Percentiles rank a stretch among this genome's conserved stretches.
phyloP scores from a whole-genome alignment of 2,797 vertebrate species.

The Micrastur ruficollis region DNA sequence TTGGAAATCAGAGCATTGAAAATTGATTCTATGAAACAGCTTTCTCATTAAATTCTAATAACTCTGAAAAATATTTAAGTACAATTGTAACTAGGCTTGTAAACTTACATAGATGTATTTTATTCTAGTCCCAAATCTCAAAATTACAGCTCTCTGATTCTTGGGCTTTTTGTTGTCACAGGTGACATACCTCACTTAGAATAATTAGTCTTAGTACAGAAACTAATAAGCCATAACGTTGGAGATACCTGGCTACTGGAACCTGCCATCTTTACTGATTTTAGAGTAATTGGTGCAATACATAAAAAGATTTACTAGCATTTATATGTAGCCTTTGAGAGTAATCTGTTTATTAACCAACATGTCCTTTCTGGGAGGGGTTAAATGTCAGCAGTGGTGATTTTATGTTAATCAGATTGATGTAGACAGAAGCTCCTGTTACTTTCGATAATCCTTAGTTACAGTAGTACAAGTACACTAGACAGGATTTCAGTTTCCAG shows the following conservation, averaged over 20 bases:
- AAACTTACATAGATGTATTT: neutral
- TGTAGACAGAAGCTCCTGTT: neutral
- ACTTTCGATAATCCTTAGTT: neutral
- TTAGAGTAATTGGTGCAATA: neutral
- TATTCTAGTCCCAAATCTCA: neutral
- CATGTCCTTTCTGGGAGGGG: neutral
- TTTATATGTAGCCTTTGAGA: neutral
- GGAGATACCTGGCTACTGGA: neutral
- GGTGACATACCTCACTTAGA: neutral
- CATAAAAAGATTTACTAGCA: neutral
- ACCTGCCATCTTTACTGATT: neutral
- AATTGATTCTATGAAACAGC: neutral
- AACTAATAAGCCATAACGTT: neutral
- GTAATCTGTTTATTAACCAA: neutral
- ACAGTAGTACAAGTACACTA: neutral
- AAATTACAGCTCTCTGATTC: neutral
- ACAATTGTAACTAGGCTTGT: neutral
- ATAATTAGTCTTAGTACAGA: neutral
- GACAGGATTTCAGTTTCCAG: neutral
- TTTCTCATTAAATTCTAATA: neutral
- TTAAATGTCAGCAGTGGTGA: neutral
- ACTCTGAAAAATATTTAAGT: neutral
- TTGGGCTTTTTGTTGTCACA: neutral
- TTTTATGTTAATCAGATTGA: neutral
- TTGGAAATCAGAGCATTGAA: neutral